Conservation (phyloP, 2,888 invertebrate genomes). For the Ctenicera cuprea region DNA sequence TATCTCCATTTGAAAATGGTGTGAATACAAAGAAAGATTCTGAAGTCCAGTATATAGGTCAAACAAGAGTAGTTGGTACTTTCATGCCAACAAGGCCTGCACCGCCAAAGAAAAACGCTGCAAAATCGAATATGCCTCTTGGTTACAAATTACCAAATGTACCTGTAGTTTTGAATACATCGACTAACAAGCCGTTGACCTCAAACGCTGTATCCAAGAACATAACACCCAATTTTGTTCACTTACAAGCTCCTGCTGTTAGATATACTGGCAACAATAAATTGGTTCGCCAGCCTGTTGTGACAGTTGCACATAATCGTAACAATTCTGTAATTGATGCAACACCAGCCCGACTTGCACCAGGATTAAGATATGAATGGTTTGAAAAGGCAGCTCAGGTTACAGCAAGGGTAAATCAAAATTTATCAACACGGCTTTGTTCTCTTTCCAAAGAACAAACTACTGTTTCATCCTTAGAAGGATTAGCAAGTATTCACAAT, state of each 20-base stretch:
- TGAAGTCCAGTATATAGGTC: conserved; percentile 15
- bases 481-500: conserved; percentile 75
- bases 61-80: not conserved
- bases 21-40: not conserved
- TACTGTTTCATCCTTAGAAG: conserved; percentile 72
- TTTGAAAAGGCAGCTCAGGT: conserved; percentile 77
- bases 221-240: not conserved
- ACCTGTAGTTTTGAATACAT: conserved; percentile 10
- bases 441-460: conserved; percentile 75
- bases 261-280: not conserved
- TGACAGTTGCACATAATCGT: conserved; percentile 5
- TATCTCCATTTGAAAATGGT: not conserved
- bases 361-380: conserved; percentile 73
- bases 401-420: conserved; percentile 76
- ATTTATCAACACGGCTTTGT: conserved; percentile 74
- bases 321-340: conserved; percentile 9
- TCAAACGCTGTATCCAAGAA: not conserved
- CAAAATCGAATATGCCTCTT: not conserved
- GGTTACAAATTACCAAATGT: conserved; percentile 13
- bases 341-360: conserved; percentile 43
- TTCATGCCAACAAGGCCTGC: not conserved
- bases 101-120: not conserved
- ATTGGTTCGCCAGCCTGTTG: not conserved
- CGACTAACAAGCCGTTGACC: not conserved
- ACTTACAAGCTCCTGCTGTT: not conserved